A percentile compares a stretch with the other conserved stretches of the same genome.
phyloP scores from a whole-genome alignment of 2,113 vertebrate genomes.

The Vanacampus margaritifer region DNA sequence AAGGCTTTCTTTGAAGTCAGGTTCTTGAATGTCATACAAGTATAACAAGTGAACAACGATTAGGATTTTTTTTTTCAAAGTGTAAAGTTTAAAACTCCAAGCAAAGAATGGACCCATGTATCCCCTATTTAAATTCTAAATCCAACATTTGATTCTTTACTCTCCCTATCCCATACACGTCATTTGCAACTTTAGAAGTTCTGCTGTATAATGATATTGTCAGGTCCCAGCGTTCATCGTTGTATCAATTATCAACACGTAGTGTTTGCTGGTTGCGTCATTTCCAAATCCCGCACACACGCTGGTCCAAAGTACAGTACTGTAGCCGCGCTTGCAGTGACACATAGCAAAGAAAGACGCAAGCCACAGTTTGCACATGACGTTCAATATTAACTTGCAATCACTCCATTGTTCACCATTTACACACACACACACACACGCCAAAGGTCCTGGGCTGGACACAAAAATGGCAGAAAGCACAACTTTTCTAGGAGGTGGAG shows the following conservation, averaged over 20 bases:
- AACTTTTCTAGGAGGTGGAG: no score
- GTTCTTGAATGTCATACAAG: no score
- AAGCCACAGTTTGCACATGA: constrained; percentile 26
- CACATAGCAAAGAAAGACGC: constrained; percentile 22
- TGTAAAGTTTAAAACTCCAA: no score
- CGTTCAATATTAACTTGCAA: constrained; percentile 58
- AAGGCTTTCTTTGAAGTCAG: no score
- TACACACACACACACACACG: neutral
- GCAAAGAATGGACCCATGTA: no score
- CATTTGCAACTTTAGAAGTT: neutral
- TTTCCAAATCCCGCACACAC: neutral
- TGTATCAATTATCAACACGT: neutral
- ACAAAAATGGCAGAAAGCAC: no score
- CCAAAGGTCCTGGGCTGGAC: neutral
- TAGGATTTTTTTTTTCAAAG: no score
- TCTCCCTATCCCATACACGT: neutral
- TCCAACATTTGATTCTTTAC: no score
- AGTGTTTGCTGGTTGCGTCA: neutral
- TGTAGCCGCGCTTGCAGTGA: neutral
- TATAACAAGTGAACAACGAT: no score
- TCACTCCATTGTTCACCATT: neutral
- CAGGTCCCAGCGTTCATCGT: neutral
- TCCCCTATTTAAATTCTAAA: no score
- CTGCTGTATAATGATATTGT: neutral
- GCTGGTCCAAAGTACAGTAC: constrained; percentile 49